These are phyloP conservation scores for Enteromius anoplus DNA, from an alignment of 2,797 vertebrate genomes.

Conservation along the genomic window DNA sequence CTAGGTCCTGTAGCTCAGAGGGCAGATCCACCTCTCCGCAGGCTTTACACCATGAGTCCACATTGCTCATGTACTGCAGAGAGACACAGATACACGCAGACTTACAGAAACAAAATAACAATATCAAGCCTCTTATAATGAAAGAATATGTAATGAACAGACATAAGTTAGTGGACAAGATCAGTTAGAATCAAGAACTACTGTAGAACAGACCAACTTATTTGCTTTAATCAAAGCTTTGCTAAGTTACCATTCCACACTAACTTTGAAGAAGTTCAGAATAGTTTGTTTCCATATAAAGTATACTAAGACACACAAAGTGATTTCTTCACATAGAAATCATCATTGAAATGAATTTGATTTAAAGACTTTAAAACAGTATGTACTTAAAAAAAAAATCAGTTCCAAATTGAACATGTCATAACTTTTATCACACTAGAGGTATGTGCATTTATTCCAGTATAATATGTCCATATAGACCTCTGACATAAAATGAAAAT, in stretches of 20 bases:
- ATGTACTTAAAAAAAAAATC: background rate
- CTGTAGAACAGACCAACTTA: background rate
- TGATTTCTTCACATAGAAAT: background rate
- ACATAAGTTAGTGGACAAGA: background rate
- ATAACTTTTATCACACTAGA: background rate
- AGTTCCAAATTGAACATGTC: background rate
- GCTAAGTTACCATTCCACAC: background rate
- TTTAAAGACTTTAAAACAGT: conserved; percentile 1
- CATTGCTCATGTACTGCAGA: conserved; percentile 94
- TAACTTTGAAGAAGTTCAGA: background rate
- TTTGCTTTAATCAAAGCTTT: background rate
- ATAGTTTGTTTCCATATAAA: background rate
- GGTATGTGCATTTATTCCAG: background rate
- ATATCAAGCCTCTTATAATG: background rate
- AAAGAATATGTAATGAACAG: background rate
- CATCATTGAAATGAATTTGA: background rate
- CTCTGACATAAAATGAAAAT: conserved; percentile 18
- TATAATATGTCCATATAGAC: background rate
- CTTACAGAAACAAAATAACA: background rate
- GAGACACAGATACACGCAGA: conserved; percentile 26
- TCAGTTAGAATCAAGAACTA: background rate
- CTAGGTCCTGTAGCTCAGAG: conserved; percentile 95
- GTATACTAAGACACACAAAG: background rate
- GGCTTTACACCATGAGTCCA: conserved; percentile 98
- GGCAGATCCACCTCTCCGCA: conserved; percentile 96